Base-by-base conservation (phyloP, 64 coral and sea anemone species). In the Actinia equina region DNA sequence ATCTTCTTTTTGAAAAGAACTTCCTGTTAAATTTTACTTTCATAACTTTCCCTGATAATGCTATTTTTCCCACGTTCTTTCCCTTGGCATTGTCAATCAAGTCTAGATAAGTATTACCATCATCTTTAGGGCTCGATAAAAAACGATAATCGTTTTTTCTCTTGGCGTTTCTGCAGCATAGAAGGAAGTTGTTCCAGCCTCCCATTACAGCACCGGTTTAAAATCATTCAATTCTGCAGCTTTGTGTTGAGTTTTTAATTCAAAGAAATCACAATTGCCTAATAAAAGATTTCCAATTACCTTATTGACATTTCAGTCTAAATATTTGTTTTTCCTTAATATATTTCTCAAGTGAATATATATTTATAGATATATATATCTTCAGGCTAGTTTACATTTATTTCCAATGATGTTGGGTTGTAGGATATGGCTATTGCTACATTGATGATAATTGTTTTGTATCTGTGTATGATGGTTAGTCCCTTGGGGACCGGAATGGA, bases 321-420 rank as follows among this genome's bases (percentile, higher is more conserved):
- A 74, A 74, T 74, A 74, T 74, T 74, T 74, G 25, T 41, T 74
- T 67, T 74, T 41, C 26, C 69, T 74, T 74, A 74, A 74, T 74
- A 74, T 25, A 74, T 74, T 27, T 74, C 7, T 74, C 69, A 12
- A 27, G 0, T 74, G 26, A 74, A 74, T 74, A 74, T 41, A 74
- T 74, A 74, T 41, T 7, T 74, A 27, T 74, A 30, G 37, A 30
- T 37, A 30, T 49, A 49, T 49, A 26, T 41, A 27, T 74, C 25
- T 30, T 30, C 23, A 74, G 69, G 8, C 69, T 74, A 74, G 22
- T 74, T 74, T 74, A 74, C 69, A 74, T 27, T 74, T 5, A 74
- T 74, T 74, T 74, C 27, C n/a, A 74, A 14, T 74, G 69, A 26
- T 26, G 26, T 27, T 27, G 25, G 42, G 3, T 74, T 74, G 8